A percentile compares a stretch with the other conserved stretches of the same genome.
Evolutionary conservation across 2,113 vertebrate genomes (phyloP).

Genomic region (Corythoichthys haematopterus): DNA sequence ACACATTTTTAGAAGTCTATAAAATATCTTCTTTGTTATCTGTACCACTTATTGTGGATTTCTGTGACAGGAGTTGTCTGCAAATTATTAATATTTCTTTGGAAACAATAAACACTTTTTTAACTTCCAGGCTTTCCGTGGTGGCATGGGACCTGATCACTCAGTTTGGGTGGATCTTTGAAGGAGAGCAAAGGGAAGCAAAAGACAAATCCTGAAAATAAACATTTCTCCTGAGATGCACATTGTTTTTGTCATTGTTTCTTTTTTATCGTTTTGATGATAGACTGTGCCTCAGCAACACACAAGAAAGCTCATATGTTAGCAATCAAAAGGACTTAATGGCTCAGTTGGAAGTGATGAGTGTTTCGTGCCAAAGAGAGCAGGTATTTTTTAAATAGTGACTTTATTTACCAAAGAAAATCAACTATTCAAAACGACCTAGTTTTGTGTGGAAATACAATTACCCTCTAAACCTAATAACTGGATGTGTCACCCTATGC

Average conservation of each 20-base stretch:
- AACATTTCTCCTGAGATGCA: constrained; percentile 55
- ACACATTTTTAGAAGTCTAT: constrained; percentile 9
- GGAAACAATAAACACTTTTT: constrained; percentile 67
- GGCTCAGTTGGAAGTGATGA: not conserved
- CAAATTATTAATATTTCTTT: constrained; percentile 54
- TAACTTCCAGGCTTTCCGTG: constrained; percentile 54
- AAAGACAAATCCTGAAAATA: constrained; percentile 60
- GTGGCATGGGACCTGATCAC: constrained; percentile 45
- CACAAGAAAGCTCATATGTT: not conserved
- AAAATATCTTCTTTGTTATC: no score
- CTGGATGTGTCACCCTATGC: no score
- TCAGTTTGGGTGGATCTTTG: constrained; percentile 49
- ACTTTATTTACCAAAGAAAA: no score
- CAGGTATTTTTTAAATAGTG: not conserved
- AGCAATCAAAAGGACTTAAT: not conserved
- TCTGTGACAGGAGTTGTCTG: constrained; percentile 49
- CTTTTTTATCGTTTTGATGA: constrained; percentile 49
- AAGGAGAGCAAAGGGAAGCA: constrained; percentile 49
- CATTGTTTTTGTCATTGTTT: constrained; percentile 37
- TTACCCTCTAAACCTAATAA: no score
- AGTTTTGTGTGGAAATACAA: no score
- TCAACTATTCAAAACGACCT: no score
- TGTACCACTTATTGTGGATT: no score
- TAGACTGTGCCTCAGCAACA: constrained; percentile 10
- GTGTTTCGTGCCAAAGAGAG: not conserved